A percentile compares a stretch with the other conserved stretches of the same genome.
Conservation (phyloP, 2,888 invertebrate genomes). For the Allygus modestus region DNA sequence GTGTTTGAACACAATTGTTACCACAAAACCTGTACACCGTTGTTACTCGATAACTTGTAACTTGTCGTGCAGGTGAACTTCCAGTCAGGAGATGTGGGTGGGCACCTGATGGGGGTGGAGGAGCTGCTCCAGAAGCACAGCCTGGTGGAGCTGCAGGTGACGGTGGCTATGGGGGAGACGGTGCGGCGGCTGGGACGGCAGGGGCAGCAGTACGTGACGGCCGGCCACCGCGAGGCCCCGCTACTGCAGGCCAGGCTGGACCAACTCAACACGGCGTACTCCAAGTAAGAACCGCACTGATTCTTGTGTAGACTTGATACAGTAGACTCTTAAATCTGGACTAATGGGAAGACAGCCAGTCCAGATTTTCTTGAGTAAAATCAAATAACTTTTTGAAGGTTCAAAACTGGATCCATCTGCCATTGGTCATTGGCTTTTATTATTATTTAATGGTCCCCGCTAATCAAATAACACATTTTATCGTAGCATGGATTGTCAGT, state of each 20-base stretch:
- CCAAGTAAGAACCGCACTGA: conserved; percentile 77
- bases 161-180: conserved; percentile 88
- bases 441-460: no score
- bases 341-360: no score
- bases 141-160: conserved; percentile 93
- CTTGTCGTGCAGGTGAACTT: conserved; percentile 78
- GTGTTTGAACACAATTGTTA: no score
- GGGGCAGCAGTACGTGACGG: conserved; percentile 78
- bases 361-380: no score
- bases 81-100: conserved; percentile 91
- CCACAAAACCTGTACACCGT: no score
- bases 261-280: conserved; percentile 87
- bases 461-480: no score
- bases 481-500: no score
- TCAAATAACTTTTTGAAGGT: no score
- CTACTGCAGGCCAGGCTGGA: conserved; percentile 84
- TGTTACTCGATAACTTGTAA: no score
- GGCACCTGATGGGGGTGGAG: conserved; percentile 96
- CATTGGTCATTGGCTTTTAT: no score
- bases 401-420: no score
- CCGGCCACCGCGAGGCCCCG: conserved; percentile 78
- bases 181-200: conserved; percentile 87
- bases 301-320: background rate
- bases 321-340: conserved; percentile 60
- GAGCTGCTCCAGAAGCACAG: conserved; percentile 96